Evolutionary conservation across 2,113 vertebrate species (phyloP), one percentile per base, ranked within the genome.

Genomic region (Kryptolebias marmoratus): DNA sequence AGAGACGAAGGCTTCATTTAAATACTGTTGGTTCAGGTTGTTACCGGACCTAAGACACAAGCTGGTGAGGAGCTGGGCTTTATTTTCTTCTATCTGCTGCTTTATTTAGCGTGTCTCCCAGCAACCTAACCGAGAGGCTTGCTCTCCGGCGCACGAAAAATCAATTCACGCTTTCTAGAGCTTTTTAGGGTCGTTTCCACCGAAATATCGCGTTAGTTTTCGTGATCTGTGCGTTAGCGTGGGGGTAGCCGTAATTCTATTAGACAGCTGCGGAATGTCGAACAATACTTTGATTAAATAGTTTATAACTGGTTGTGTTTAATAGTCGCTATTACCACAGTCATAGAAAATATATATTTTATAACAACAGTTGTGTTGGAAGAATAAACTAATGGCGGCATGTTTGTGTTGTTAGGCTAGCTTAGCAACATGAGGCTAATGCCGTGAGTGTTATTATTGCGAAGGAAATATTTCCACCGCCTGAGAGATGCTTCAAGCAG

Each of bases 1-100:
- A 71, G 78, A 68, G 64, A 53, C 14, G 31, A 44, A 69, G 60
- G 50, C 54, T 82, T 11, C 49, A 52, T 64, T 78, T 66, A 59
- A 62, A 85, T 77, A 82, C 68, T 55, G 52, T 79, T 61, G 81
- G 76, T 86, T 87, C 82, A 80, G 64, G 18, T 70, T 83, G 80
- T 82, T 80, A 82, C 75, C 73, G 54, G 75, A 90, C 54, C 32
- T 16, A 84, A 83, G 36, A 71, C 83, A 12, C 90, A 92, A 92
- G 68, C 91, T 93, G 92, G 92, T 93, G 53, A 88, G 90, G 2
- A 64, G 4, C 28, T 54, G 10, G 12, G 11, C 11, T 64, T 1
- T 28, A 5, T 45, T 60, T 0, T 61, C 48, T 50, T 0, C 4
- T 22, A 22, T 54, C 15, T 4, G 13, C 13, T 28, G 8, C n/a